Base-by-base conservation (phyloP, 2,113 vertebrate genomes). In the Cebus imitator region DNA sequence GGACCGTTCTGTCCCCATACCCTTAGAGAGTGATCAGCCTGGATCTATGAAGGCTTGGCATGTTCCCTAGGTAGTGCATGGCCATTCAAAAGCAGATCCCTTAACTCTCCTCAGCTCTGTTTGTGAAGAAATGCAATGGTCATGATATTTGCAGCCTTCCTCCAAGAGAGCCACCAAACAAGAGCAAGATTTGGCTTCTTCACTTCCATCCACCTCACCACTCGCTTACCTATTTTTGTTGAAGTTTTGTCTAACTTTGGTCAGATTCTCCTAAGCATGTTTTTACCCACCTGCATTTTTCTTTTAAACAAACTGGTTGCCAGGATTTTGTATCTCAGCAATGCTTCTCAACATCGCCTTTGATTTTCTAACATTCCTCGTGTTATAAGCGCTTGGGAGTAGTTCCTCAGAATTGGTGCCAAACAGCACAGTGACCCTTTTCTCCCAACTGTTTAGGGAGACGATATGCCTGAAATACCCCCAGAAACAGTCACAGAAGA, bases 401-500 rank as follows among this genome's bases (percentile, higher is more conserved):
- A 4, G 16, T 58, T 89, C 92, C 13, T 85, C 91, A 50, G 17
- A 88, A 95, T 6, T 30, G 23, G 0, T 16, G 8, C 70, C 8
- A 20, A 23, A 23, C 8, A 0, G 1, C 6, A n/a, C 92, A 40
- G 64, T 81, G 58, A 81, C 75, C 23, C 25, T 35, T 91, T 98
- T 97, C 91, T 98, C 84, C 92, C 97, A 78, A 94, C 3, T 0
- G 1, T 97, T 52, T 97, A 99, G 99, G 99, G 99, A 2, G 99
- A 99, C 48, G 98, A 99, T 7, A 98, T 99, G 94, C 99, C 99
- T 86, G 99, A 99, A 73, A 99, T 99, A 81, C 99, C 99, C 72
- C 97, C 99, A 14, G 99, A 99, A 98, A 99, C 99, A 0, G 99
- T 99, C 96, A 99, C 99, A 4, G 99, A 99, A 85, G 99, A 99